Base-by-base conservation (phyloP, 1,140 invertebrate species). In the Phenacoccus solenopsis region DNA sequence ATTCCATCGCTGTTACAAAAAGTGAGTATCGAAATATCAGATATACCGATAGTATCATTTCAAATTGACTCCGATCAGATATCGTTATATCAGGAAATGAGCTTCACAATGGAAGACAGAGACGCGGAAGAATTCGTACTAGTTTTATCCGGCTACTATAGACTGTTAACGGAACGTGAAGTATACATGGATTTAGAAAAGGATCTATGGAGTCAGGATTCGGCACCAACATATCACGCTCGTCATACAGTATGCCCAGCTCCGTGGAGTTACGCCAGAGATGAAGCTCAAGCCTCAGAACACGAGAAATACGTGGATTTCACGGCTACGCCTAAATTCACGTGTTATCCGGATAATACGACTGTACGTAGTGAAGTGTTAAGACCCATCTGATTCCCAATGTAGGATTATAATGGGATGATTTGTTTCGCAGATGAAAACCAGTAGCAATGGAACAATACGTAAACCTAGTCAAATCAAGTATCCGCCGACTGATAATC, bases 61-160 rank as follows among this genome's bases (percentile, higher is more conserved):
- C n/a, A n/a, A n/a, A n/a, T n/a, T n/a, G n/a, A n/a, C n/a, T n/a
- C n/a, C n/a, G n/a, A n/a, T n/a, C n/a, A n/a, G n/a, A n/a, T n/a
- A n/a, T n/a, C n/a, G n/a, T n/a, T n/a, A n/a, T n/a, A n/a, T 72
- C 80, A 88, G 76, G 84, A 85, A 28, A 79, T 90, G 5, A 82
- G 83, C 68, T 83, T 92, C 71, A 84, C 83, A n/a, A 85, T 94
- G 80, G 89, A 94, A 76, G 90, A 91, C 75, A 82, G 87, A 21
- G 91, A 94, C 80, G 89, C 90, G 0, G 86, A 87, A 70, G 91
- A 94, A 78, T 86, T 94, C 77, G 87, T 90, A 21, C 80, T 91
- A 16, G 86, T 93, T 35, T 81, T 93, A 5, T 84, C 86, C 72
- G 91, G 92, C 77, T 91, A 91, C 77, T 89, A 86, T 76, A 81